Evolutionary conservation across 2,113 vertebrate genomes (phyloP).

Genomic region (Chitala chitala): DNA sequence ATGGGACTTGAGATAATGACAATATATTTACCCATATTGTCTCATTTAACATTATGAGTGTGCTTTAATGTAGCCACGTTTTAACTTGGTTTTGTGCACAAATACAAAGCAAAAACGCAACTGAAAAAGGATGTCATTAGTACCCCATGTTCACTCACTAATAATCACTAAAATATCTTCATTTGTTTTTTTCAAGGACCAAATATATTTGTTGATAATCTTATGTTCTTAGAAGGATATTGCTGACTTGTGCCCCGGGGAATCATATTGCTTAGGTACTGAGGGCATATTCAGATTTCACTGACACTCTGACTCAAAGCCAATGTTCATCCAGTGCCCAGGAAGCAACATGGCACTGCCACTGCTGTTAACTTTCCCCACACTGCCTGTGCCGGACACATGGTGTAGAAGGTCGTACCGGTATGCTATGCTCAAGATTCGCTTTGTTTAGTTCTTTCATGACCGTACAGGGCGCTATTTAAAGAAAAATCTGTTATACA

Average conservation of each 20-base stretch:
- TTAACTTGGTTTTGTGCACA: not conserved
- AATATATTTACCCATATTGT: not conserved
- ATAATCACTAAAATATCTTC: not conserved
- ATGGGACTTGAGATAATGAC: not conserved
- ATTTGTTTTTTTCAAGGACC: too few species aligned
- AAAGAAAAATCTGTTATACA: not conserved
- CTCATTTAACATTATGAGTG: not conserved
- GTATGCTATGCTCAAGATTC: too few species aligned
- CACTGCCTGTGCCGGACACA: too few species aligned
- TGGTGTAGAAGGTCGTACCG: too few species aligned
- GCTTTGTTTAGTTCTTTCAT: too few species aligned
- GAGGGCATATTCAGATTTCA: not conserved
- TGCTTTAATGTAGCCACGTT: not conserved
- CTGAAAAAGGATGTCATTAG: not conserved
- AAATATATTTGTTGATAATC: not conserved
- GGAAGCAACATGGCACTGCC: too few species aligned
- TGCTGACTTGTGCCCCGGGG: not conserved
- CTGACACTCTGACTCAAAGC: too few species aligned
- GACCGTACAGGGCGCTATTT: not conserved
- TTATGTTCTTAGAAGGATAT: constrained; percentile 3
- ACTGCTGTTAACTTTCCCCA: too few species aligned
- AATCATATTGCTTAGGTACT: not conserved
- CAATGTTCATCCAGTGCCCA: too few species aligned
- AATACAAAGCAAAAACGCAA: not conserved
- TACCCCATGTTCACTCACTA: not conserved